Conservation (phyloP, 2,888 invertebrate species). For the Hyles lineata region DNA sequence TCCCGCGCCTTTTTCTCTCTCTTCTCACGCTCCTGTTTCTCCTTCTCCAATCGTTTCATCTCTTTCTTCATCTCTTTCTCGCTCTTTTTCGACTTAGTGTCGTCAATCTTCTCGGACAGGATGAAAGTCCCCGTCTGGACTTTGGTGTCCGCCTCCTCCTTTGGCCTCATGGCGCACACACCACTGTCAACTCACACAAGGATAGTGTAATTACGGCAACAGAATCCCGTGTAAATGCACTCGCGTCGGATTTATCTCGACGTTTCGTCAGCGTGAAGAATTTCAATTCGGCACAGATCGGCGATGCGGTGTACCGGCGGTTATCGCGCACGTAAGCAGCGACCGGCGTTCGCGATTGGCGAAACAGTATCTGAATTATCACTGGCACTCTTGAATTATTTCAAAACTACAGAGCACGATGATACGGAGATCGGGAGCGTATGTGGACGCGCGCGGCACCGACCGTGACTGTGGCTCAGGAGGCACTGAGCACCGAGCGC, state of each 20-base stretch:
- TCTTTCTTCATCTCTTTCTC: conserved; percentile 83
- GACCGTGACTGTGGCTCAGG: conserved; percentile 60
- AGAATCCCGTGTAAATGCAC: conserved; percentile 67
- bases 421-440: conserved; percentile 50
- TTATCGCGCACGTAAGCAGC: conserved; percentile 61
- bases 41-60: conserved; percentile 80
- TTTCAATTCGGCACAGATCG: conserved; percentile 65
- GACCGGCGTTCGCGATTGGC: conserved; percentile 67
- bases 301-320: conserved; percentile 48
- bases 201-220: conserved; percentile 60
- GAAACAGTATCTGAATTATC: conserved; percentile 72
- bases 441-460: conserved; percentile 56
- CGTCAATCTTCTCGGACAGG: conserved; percentile 83
- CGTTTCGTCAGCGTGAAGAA: conserved; percentile 62
- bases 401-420: conserved; percentile 60
- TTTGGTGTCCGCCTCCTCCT: conserved; percentile 72
- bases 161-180: conserved; percentile 71
- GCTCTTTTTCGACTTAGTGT: conserved; percentile 77
- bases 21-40: conserved; percentile 79
- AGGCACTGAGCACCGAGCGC: conserved; percentile 54
- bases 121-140: conserved; percentile 83
- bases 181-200: conserved; percentile 53
- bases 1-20: conserved; percentile 81
- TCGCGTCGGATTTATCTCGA: conserved; percentile 59
- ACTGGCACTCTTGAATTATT: conserved; percentile 69